Percentiles rank a stretch among this genome's conserved stretches.
These are phyloP conservation scores for Isichthys henryi DNA, from an alignment of 2,113 vertebrate species.

Conservation along the genomic window DNA sequence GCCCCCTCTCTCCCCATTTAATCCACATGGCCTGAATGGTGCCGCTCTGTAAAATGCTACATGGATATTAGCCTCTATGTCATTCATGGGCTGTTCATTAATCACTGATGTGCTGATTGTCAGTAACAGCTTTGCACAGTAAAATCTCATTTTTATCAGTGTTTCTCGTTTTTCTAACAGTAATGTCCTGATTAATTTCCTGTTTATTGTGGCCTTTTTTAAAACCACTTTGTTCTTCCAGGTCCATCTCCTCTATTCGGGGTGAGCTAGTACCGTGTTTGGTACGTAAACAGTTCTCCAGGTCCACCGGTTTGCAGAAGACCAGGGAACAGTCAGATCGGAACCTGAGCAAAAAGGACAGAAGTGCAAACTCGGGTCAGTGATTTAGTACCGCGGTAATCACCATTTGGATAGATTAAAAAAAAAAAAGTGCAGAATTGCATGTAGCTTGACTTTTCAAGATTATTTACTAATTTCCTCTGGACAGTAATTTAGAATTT, in stretches of 20 bases:
- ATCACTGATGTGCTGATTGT: background rate
- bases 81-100: background rate
- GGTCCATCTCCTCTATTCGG: conserved; percentile 85
- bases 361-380: conserved; percentile 35
- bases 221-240: conserved; percentile 45
- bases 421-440: background rate
- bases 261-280: conserved; percentile 90
- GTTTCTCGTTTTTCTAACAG: background rate
- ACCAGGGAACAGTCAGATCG: conserved; percentile 67
- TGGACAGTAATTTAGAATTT: background rate
- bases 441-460: background rate
- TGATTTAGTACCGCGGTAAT: background rate
- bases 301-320: conserved; percentile 55
- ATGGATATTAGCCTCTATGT: conserved; percentile 2
- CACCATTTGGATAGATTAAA: background rate
- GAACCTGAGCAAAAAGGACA: conserved; percentile 70
- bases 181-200: background rate
- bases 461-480: background rate
- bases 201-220: background rate
- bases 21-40: conserved; percentile 16
- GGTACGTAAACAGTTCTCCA: conserved; percentile 89
- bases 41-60: conserved; percentile 16
- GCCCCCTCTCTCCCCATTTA: background rate
- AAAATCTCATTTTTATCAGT: background rate
- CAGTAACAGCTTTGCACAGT: background rate